Evolutionary conservation across 2,113 vertebrate genomes (phyloP), one percentile per base, ranked within the genome.

Genomic region (Podiceps cristatus): DNA sequence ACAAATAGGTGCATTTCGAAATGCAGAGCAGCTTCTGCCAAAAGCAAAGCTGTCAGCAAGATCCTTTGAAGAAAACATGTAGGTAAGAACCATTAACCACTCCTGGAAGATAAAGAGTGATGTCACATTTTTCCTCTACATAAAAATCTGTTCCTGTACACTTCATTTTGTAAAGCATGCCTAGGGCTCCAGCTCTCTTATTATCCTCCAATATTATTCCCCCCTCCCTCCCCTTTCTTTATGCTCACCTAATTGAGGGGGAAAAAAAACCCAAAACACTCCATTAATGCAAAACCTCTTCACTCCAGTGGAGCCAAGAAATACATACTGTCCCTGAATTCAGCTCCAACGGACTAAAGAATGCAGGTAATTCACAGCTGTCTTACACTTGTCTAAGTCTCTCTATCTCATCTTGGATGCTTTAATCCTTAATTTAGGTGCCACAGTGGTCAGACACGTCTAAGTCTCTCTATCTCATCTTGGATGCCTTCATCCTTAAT

Each of bases 51-150:
- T 6, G 8, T 88, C 78, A 91, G 63, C 59, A 86, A 84, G 75
- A 22, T 68, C 69, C 69, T 93, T 93, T 93, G 95, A 95, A 85
- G 87, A 82, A 85, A 91, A 56, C 33, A 12, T 52, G 44, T 52
- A 82, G 53, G 84, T 56, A 85, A 72, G 74, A 95, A 59, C 71
- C 62, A 91, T 82, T 91, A 93, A 93, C 60, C 69, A 60, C 77
- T 91, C 49, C 15, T 76, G n/a, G 14, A 28, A 94, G 81, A 95
- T 72, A 90, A 77, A 78, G 40, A 55, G 33, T 82, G 49, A 64
- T 31, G 63, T 52, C 59, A 67, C 29, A 33, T 59, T 92, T 85
- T 87, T 81, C 64, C 16, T 91, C 17, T 49, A 64, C 66, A 20
- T 25, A 75, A 76, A 73, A 64, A 56, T 24, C 5, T 60, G 14